Percentiles rank a stretch among this genome's conserved stretches.
Evolutionary conservation across 2,113 vertebrate genomes (phyloP).

Genomic region (Siniperca chuatsi): DNA sequence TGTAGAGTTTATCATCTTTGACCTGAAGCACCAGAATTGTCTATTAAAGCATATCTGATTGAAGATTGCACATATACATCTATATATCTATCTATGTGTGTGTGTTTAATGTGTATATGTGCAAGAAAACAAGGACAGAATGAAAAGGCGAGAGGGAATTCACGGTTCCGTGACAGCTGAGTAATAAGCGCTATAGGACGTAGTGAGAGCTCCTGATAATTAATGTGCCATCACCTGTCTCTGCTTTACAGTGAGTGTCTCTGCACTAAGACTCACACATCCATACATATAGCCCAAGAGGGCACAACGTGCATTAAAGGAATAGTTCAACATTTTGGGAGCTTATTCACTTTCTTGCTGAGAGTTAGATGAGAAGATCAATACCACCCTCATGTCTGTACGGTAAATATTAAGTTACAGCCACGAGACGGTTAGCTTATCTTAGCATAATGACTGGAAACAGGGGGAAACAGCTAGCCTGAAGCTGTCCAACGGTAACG

Average conservation of each 20-base stretch:
- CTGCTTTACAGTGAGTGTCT: background rate
- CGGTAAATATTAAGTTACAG: no score
- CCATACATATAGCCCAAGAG: background rate
- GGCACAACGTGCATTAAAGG: background rate
- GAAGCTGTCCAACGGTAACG: no score
- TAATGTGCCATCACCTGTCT: constrained; percentile 7
- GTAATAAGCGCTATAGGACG: background rate
- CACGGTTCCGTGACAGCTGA: constrained; percentile 11
- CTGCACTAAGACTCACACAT: background rate
- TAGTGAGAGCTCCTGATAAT: constrained; percentile 8
- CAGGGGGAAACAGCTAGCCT: no score
- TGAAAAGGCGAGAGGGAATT: background rate
- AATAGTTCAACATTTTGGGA: background rate
- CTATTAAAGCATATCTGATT: background rate
- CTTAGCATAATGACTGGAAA: no score
- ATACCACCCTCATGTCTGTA: no score
- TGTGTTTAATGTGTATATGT: background rate
- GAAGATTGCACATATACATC: background rate
- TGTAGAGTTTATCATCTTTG: background rate
- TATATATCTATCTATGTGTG: background rate
- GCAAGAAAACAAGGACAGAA: background rate
- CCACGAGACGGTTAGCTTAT: no score
- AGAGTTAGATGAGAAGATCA: no score
- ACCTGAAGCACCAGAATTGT: no score
- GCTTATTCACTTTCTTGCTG: no score